Base-by-base conservation (phyloP, 2,888 invertebrate species). In the Drosophila robusta region DNA sequence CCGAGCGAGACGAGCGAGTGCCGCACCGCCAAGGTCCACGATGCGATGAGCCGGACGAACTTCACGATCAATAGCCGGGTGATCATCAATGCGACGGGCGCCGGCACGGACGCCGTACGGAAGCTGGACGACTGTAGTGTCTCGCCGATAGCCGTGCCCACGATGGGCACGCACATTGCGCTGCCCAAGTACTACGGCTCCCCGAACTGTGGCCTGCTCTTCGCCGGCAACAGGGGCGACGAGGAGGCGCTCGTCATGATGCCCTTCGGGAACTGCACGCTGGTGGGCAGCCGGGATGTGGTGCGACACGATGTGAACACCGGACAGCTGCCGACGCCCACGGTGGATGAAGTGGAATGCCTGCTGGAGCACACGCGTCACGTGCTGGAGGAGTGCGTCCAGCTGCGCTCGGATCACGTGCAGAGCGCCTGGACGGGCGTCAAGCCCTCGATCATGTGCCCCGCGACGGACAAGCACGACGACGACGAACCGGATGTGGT, bases 181-280 rank as follows among this genome's bases (percentile, higher is more conserved):
- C 93, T 99, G 75, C 99, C 99, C 12, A 98, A 98, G 90, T 98
- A 98, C 91, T 98, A 98, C 93, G 98, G 98, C 88, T 99, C 99
- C 0, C 96, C 97, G 70, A 96, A 97, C 91, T 99, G 99, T 97
- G 99, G 99, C 78, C 94, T 99, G 0, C 94, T 99, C 1, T 99
- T 99, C 94, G 99, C 99, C 0, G 95, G 97, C 1, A 98, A 98
- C 0, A 11, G 41, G 0, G 97, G 97, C 14, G 98, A 99, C 92
- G 99, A 99, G 0, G 95, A 99, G 69, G 98, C 99, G 0, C 98
- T 99, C 89, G 99, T 99, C 94, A 99, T 99, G 94, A 93, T 99
- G 58, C 99, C 99, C 0, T 99, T 99, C 98, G 96, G 96, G 93
- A 97, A 95, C 91, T 96, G 96, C 80, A 96, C 97, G 34, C 96